Base-by-base conservation (phyloP, 1,140 invertebrate species). In the Drepana arcuata region DNA sequence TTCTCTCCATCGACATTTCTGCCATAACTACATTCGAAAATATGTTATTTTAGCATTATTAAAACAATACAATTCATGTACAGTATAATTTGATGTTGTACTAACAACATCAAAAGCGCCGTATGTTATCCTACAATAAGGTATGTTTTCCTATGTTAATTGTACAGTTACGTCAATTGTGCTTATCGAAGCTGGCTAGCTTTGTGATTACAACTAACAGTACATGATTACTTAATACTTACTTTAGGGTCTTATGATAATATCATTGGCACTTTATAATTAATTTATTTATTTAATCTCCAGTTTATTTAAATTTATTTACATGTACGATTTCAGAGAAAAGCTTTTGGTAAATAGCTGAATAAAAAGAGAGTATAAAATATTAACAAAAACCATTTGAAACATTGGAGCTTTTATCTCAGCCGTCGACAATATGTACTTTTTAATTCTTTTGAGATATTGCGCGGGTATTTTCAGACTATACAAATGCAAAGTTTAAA, bases 1-100 rank as follows among this genome's bases (percentile, higher is more conserved):
- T 56, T 75, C 43, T 70, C 41, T 63, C 53, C 24, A 44, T 47
- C 41, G 41, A 41, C n/a, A n/a, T n/a, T n/a, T n/a, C n/a, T n/a
- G n/a, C 46, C 36, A 44, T 52, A 63, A 54, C 69, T 59, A 70
- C 58, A 71, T 60, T 74, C 45, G 51, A 68, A 72, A 72, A 73
- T 73, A 69, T 63, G 60, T 57, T 49, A 57, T 52, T 58, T 47
- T 59, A 64, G 54, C 56, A 27, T 61, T 36, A 34, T 37, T 28
- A 48, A 14, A 28, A 41, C 50, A 52, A 49, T 36, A 40, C 39
- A 34, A 33, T 42, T 29, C 36, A 16, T 43, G 16, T 40, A 48
- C 35, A 41, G 7, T 42, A 37, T 31, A 36, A n/a, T n/a, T n/a
- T n/a, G n/a, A 33, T 6, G 26, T 40, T 34, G 36, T 38, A 18